Base-by-base conservation (phyloP, 2,888 invertebrate species). In the Euplexia lucipara region DNA sequence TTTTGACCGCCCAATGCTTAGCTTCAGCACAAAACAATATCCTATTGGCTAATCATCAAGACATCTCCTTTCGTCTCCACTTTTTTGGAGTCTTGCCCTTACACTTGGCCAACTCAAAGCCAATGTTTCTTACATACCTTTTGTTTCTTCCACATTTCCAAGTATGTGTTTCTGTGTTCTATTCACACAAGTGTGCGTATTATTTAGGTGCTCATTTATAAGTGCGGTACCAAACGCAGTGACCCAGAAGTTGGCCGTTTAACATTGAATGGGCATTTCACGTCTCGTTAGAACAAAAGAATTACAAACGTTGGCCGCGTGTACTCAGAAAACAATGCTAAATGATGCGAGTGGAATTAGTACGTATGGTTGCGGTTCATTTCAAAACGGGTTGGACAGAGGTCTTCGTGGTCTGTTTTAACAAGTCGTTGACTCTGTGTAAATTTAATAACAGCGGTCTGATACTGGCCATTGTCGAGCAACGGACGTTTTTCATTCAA, bases 261-360 rank as follows among this genome's bases (percentile, higher is more conserved):
- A 87, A 84, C 92, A 92, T 91, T 90, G 89, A 92, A 92, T 91
- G 89, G 89, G 83, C 85, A 88, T 89, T 90, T 89, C 84, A 83
- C 79, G 83, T 83, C 82, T 85, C 70, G 82, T 88, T 87, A 88
- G 84, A 88, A 91, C 91, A 91, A 91, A 88, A 85, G 87, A 84
- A 83, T 85, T 82, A 83, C 72, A 73, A 77, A 74, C 70, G 62
- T 59, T 81, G 82, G 73, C 72, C 74, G 81, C 76, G 79, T 79
- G 18, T 49, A 70, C 78, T 73, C 60, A 65, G 65, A 56, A 70
- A 61, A 72, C 77, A 68, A 81, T 75, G 72, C 75, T 81, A 72
- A 77, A 67, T 77, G 66, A 78, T 79, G 75, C 75, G 78, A 83
- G 76, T 65, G 64, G 62, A 78, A 75, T 73, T 75, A 63, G 71